phyloP scores from a whole-genome alignment of 2,113 vertebrate genomes.

The Rhizomys pruinosus region DNA sequence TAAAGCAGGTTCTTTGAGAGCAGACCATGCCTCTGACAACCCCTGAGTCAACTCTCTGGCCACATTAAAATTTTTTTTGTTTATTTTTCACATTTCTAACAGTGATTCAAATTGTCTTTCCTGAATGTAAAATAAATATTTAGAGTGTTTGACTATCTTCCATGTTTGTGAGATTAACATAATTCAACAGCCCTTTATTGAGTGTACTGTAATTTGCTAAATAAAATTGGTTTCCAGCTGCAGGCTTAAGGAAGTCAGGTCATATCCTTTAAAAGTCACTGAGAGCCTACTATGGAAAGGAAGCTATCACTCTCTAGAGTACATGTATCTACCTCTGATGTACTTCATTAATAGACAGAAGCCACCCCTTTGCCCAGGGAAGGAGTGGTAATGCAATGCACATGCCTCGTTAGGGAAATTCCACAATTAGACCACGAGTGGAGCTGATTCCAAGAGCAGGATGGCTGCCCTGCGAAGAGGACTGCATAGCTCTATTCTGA shows the following conservation, averaged over 20 bases:
- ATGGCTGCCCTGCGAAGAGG: not conserved
- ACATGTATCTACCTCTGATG: not conserved
- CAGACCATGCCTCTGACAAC: no score
- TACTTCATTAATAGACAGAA: not conserved
- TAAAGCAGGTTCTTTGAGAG: no score
- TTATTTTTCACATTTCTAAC: conserved; percentile 10
- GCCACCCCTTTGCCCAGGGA: not conserved
- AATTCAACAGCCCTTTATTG: not conserved
- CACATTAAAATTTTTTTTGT: no score
- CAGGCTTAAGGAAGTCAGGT: not conserved
- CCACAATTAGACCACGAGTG: not conserved
- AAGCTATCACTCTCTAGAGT: not conserved
- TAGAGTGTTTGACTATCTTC: not conserved
- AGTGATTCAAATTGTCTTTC: not conserved
- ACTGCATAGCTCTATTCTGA: not conserved
- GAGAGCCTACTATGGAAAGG: not conserved
- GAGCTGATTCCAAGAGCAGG: not conserved
- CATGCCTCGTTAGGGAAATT: not conserved
- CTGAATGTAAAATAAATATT: not conserved
- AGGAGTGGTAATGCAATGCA: not conserved
- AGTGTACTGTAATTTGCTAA: not conserved
- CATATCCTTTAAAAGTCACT: not conserved
- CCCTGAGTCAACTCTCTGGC: no score
- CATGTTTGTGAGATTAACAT: not conserved
- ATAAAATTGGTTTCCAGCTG: not conserved